These are phyloP conservation scores for Mormyrops boulengeri DNA, from an alignment of 2,797 vertebrate species.

Conservation along the genomic window DNA sequence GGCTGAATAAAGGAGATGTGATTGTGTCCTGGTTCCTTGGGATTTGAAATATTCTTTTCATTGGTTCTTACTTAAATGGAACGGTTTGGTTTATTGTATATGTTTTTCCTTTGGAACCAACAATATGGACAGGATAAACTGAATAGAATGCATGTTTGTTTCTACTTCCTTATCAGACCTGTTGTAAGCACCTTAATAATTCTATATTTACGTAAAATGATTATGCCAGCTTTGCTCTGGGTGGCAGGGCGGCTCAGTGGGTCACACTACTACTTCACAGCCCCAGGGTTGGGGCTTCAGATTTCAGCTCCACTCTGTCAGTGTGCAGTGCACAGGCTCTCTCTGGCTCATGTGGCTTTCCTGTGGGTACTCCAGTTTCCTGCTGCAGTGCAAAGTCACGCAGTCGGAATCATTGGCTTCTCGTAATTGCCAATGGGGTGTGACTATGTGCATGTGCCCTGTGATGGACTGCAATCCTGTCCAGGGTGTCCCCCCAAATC, in stretches of 20 bases:
- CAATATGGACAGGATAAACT: neutral
- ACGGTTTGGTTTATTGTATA: neutral
- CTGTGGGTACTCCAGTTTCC: neutral
- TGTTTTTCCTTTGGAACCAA: neutral
- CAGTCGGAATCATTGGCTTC: neutral
- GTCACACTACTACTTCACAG: neutral
- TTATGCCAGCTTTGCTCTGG: neutral
- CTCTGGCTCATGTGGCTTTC: neutral
- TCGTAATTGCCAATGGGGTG: neutral
- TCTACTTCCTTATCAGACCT: neutral
- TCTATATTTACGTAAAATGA: neutral
- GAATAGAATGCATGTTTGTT: neutral
- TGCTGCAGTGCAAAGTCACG: neutral
- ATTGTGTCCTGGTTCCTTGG: constrained; percentile 19
- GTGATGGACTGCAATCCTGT: neutral
- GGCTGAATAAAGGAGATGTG: neutral
- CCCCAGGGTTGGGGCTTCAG: neutral
- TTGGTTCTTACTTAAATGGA: neutral
- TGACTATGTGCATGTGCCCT: neutral
- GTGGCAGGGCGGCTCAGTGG: neutral
- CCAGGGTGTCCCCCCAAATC: neutral
- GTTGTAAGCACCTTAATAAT: neutral
- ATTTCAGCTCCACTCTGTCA: neutral
- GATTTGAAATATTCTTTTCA: neutral
- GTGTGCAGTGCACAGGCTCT: neutral